phyloP scores from a whole-genome alignment of 2,113 vertebrate genomes.

The Gila orcuttii region DNA sequence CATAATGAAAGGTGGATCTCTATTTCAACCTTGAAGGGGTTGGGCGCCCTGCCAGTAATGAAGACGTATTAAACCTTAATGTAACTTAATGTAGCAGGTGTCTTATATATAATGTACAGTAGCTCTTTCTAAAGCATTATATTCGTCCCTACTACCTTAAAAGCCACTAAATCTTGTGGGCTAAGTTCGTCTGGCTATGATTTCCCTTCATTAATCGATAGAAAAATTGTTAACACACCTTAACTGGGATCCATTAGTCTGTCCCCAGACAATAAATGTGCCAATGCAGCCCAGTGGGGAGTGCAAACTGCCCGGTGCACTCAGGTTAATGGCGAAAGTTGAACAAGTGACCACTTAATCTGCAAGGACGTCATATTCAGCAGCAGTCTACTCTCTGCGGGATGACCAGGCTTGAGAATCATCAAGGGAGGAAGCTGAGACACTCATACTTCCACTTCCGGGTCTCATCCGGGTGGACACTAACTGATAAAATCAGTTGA shows the following conservation, averaged over 20 bases:
- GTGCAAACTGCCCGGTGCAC: conserved; percentile 74
- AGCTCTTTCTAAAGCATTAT: conserved; percentile 99
- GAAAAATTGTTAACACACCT: conserved; percentile 99
- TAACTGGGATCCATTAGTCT: conserved; percentile 97
- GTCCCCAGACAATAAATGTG: conserved; percentile 92
- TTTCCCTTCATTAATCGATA: conserved; percentile 93
- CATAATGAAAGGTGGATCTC: conserved; percentile 86
- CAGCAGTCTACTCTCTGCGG: conserved; percentile 56
- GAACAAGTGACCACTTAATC: conserved; percentile 81
- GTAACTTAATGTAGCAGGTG: conserved; percentile 99
- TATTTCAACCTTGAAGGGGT: conserved; percentile 97
- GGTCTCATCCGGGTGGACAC: neutral
- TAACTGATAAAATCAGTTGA: neutral
- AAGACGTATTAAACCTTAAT: conserved; percentile 99
- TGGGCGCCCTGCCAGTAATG: conserved; percentile 98
- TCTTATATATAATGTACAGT: conserved; percentile 99
- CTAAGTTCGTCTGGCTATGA: conserved; percentile 90
- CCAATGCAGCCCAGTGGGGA: conserved; percentile 65
- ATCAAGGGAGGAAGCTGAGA: conserved; percentile 3
- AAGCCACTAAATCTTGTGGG: conserved; percentile 97
- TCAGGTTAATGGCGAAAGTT: conserved; percentile 85
- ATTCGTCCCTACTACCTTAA: conserved; percentile 99
- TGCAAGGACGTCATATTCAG: conserved; percentile 76
- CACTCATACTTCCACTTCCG: neutral
- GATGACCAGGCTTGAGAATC: conserved; percentile 52